Base-by-base conservation (phyloP, 2,888 invertebrate genomes). In the Eupithecia tripunctaria region DNA sequence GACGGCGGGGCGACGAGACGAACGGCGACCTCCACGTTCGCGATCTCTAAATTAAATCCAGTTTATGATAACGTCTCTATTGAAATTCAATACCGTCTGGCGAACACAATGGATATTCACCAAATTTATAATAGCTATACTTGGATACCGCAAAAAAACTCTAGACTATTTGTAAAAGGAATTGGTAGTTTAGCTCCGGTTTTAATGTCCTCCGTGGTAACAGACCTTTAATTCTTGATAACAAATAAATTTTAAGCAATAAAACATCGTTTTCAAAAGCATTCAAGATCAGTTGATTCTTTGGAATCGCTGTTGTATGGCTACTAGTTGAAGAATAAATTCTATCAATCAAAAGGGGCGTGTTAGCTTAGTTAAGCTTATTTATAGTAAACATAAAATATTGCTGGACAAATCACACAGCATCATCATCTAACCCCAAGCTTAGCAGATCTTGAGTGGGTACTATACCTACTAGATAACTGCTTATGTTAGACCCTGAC, bases 1-100 rank as follows among this genome's bases (percentile, higher is more conserved):
- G 92, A 92, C 92, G 88, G 91, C 91, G 89, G 82, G 92, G 90
- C 91, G 92, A 82, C 91, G 85, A 85, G 85, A 85, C 87, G 83
- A 83, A 77, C 84, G 83, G 81, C 87, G 89, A 89, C 90, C 88
- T 90, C 87, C 86, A 82, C 82, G 86, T 84, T 83, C 87, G 85
- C 86, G 83, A 86, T 90, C 89, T 89, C 86, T 86, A 87, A 90
- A 91, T 91, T 82, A 90, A 89, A 89, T 89, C 86, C 85, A 82
- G 82, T 87, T 85, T 88, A 88, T 88, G 84, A 89, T 86, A 85
- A 63, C 62, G 83, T 84, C 82, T 80, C 81, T 86, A 84, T 87
- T 82, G 86, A 89, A 89, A 89, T 89, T 89, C 86, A 87, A 91
- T 91, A 88, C 85, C 81, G 91, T 89, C 90, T 91, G 88, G 86